These are phyloP conservation scores for Plagodis pulveraria DNA, from an alignment of 2,888 invertebrate species.

Conservation along the genomic window DNA sequence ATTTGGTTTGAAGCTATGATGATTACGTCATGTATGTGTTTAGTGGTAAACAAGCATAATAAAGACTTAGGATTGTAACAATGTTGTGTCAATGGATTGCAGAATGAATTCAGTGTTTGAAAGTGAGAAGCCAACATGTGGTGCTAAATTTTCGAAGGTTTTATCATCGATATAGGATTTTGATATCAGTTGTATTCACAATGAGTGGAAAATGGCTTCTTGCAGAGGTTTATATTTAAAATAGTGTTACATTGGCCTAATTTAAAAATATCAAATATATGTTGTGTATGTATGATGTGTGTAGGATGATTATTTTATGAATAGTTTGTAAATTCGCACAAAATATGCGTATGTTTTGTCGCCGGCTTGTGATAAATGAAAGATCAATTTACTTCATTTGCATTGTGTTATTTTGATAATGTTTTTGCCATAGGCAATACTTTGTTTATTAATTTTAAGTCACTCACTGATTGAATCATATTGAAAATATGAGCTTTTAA, in stretches of 20 bases:
- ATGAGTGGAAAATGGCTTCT: constrained; percentile 61
- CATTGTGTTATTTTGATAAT: constrained; percentile 32
- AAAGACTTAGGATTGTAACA: constrained; percentile 29
- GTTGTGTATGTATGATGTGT: constrained; percentile 15
- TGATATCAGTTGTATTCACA: constrained; percentile 66
- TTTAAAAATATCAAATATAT: constrained; percentile 29
- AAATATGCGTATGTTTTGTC: constrained; percentile 43
- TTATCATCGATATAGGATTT: constrained; percentile 77
- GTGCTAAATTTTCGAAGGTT: constrained; percentile 83
- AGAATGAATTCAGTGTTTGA: constrained; percentile 32
- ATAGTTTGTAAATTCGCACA: constrained; percentile 55
- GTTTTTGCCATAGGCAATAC: constrained; percentile 34
- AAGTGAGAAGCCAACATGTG: constrained; percentile 80
- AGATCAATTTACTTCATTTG: constrained; percentile 36
- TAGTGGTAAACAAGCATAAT: constrained; percentile 18
- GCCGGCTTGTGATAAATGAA: constrained; percentile 43
- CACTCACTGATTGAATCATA: constrained; percentile 28
- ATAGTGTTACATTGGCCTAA: constrained; percentile 50
- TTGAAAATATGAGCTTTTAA: constrained; percentile 35
- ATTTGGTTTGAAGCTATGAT: not conserved
- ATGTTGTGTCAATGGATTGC: constrained; percentile 22
- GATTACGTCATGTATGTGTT: too few species aligned
- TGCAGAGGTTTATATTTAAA: constrained; percentile 38
- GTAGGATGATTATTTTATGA: constrained; percentile 36
- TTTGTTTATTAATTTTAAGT: constrained; percentile 18